phyloP scores from a whole-genome alignment of 2,888 invertebrate genomes.

The Pachliopta kotzebuea region DNA sequence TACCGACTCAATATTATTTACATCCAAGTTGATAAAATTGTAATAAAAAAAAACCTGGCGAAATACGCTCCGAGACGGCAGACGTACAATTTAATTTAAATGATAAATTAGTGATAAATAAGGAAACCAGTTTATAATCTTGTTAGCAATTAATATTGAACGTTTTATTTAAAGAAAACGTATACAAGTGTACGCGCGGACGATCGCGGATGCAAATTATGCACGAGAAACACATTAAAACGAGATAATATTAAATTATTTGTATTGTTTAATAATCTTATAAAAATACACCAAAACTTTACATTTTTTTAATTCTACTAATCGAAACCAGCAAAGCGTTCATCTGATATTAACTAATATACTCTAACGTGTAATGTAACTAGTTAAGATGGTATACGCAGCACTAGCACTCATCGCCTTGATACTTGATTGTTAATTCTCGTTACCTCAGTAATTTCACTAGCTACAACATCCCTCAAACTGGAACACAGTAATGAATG shows the following conservation, averaged over 20 bases:
- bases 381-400: no score
- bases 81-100: slow-evolving; percentile 26
- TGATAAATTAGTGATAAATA: slow-evolving; percentile 22
- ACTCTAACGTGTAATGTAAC: no score
- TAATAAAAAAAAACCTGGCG: slow-evolving; percentile 10
- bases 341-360: no score
- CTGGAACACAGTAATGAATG: no score
- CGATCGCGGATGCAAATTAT: slow-evolving; percentile 11
- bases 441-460: no score
- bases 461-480: no score
- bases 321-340: no score
- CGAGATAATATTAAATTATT: slow-evolving; percentile 20
- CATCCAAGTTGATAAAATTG: slow-evolving; percentile 3
- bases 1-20: slow-evolving; percentile 5
- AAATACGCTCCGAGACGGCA: slow-evolving; percentile 11
- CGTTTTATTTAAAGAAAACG: slow-evolving; percentile 11
- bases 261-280: not conserved
- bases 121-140: slow-evolving; percentile 26
- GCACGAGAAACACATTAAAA: slow-evolving; percentile 20
- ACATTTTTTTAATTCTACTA: no score
- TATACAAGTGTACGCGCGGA: not conserved
- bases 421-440: no score
- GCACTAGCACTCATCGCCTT: no score
- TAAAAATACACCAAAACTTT: no score
- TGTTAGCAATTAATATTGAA: slow-evolving; percentile 29